Conservation (phyloP, 2,888 invertebrate species). For the Drymonia ruficornis region DNA sequence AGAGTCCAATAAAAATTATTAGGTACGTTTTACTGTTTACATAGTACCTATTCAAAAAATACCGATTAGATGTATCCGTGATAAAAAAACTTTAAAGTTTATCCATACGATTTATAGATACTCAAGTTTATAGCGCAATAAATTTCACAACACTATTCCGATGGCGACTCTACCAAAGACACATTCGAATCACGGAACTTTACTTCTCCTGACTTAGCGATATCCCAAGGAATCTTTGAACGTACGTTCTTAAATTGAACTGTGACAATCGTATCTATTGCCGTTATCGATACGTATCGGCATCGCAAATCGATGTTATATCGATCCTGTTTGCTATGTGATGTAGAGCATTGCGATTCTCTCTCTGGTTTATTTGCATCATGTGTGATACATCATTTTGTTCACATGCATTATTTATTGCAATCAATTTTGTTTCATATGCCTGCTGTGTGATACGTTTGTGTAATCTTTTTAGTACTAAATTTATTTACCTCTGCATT, state of each 20-base stretch:
- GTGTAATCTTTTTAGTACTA: not conserved
- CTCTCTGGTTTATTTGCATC: constrained; percentile 57
- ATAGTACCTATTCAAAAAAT: too few species aligned
- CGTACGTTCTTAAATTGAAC: constrained; percentile 53
- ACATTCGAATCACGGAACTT: constrained; percentile 36
- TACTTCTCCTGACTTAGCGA: constrained; percentile 26
- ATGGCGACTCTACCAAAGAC: constrained; percentile 25
- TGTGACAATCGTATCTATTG: constrained; percentile 52
- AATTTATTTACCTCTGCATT: too few species aligned
- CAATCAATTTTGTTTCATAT: constrained; percentile 30
- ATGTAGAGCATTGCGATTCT: constrained; percentile 65
- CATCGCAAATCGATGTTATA: constrained; percentile 52
- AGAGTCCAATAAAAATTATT: too few species aligned
- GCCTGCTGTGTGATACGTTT: not conserved
- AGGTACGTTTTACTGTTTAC: too few species aligned
- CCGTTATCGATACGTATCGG: constrained; percentile 37
- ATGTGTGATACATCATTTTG: constrained; percentile 47
- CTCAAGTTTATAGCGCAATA: constrained; percentile 16
- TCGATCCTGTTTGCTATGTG: constrained; percentile 57
- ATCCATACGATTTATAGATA: too few species aligned
- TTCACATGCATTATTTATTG: constrained; percentile 36
- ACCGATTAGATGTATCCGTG: too few species aligned
- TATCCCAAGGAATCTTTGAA: constrained; percentile 38
- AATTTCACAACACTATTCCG: constrained; percentile 18
- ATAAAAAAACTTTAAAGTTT: too few species aligned